Evolutionary conservation across 2,113 vertebrate genomes (phyloP).

Genomic region (Chaetorhynchus papuensis): DNA sequence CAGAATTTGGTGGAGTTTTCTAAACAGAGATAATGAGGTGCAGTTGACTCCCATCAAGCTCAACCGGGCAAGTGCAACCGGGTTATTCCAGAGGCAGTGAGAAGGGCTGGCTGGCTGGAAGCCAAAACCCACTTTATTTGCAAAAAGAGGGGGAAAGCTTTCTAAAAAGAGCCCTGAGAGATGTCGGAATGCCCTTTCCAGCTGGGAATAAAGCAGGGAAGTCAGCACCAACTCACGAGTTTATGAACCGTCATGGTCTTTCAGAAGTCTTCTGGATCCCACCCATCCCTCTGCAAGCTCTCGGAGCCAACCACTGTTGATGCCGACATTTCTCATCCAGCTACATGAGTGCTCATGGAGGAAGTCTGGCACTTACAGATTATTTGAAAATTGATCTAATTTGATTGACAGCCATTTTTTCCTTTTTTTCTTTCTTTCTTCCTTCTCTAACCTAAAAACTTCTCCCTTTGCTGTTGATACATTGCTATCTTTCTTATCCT

Average conservation of each 20-base stretch:
- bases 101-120: slow-evolving; percentile 22
- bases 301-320: background rate
- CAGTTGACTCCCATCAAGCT: slow-evolving; percentile 6
- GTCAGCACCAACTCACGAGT: background rate
- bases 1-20: slow-evolving; percentile 1
- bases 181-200: background rate
- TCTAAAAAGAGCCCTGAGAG: background rate
- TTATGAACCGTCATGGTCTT: background rate
- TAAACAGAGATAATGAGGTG: slow-evolving; percentile 39
- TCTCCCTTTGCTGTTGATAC: background rate
- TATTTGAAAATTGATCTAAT: background rate
- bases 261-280: background rate
- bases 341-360: background rate
- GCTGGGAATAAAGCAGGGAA: background rate
- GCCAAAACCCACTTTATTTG: background rate
- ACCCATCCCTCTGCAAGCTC: background rate
- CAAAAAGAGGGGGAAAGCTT: background rate
- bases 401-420: background rate
- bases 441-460: background rate
- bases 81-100: background rate
- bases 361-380: background rate
- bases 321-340: background rate
- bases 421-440: background rate
- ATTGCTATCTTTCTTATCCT: background rate
- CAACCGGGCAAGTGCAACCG: background rate